A percentile compares a stretch with the other conserved stretches of the same genome.
Conservation (phyloP, 2,797 vertebrate species). For the Hemibagrus guttatus region DNA sequence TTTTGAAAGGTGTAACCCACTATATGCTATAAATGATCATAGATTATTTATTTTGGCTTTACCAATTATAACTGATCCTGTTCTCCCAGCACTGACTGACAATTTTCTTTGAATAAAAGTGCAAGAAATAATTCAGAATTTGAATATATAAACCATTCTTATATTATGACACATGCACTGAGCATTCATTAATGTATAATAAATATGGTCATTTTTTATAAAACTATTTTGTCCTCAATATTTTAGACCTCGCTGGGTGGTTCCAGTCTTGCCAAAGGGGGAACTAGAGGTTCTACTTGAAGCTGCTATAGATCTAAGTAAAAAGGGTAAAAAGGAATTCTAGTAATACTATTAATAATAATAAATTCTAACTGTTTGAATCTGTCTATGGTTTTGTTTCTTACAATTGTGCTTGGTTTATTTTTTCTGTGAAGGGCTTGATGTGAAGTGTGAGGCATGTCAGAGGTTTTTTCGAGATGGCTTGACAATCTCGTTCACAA, state of each 20-base stretch:
- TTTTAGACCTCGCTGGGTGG: constrained; percentile 95
- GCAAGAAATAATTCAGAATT: background rate
- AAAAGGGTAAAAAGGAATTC: constrained; percentile 84
- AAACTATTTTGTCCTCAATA: background rate
- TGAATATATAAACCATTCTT: background rate
- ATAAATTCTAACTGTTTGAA: background rate
- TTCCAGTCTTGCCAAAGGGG: constrained; percentile 99
- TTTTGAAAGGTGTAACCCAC: background rate
- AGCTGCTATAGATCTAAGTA: constrained; percentile 99
- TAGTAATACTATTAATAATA: background rate
- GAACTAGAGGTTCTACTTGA: constrained; percentile 99
- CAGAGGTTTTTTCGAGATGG: constrained; percentile 98
- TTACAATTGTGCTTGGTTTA: background rate
- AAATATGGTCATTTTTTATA: background rate
- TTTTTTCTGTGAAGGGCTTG: constrained; percentile 80
- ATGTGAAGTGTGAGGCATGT: constrained; percentile 98
- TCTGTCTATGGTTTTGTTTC: background rate
- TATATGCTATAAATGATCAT: background rate
- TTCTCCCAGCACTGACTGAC: background rate
- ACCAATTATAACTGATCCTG: background rate
- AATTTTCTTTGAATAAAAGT: background rate
- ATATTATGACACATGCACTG: background rate
- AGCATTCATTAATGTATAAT: background rate
- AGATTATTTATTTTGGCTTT: background rate
- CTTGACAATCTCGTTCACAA: constrained; percentile 97